These are phyloP conservation scores for Dreissena polymorpha DNA, from an alignment of 1,140 invertebrate species.

Conservation along the genomic window DNA sequence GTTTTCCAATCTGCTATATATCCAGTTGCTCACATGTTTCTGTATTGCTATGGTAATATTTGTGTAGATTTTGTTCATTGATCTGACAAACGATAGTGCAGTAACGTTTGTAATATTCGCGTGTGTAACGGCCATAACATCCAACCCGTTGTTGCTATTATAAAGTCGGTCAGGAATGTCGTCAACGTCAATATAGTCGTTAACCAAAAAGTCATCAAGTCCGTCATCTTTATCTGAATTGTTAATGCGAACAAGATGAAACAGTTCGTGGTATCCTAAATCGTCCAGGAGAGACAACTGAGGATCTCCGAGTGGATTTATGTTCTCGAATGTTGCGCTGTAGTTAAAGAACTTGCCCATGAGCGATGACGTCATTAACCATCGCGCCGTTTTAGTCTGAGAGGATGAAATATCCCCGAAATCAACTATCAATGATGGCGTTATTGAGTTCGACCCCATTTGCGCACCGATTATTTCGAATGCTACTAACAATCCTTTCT, in stretches of 20 bases:
- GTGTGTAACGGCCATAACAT: conserved; percentile 33
- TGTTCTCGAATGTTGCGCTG: conserved; percentile 66
- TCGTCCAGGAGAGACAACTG: conserved; percentile 64
- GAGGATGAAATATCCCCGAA: conserved; percentile 64
- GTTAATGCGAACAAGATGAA: conserved; percentile 61
- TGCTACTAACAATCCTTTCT: conserved; percentile 65
- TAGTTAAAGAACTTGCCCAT: conserved; percentile 65
- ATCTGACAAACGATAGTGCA: not conserved
- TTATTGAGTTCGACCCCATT: conserved; percentile 49
- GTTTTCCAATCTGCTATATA: conserved; percentile 49
- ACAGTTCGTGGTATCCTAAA: conserved; percentile 59
- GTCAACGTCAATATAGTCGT: conserved; percentile 56
- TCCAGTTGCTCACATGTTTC: conserved; percentile 19
- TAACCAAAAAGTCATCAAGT: conserved; percentile 62
- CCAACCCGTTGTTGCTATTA: conserved; percentile 55
- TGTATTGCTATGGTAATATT: conserved; percentile 2
- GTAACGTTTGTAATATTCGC: conserved; percentile 30
- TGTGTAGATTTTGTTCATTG: conserved; percentile 12
- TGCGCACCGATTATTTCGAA: conserved; percentile 65
- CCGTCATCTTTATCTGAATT: conserved; percentile 47
- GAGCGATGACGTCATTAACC: conserved; percentile 61
- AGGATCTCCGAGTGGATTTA: conserved; percentile 66
- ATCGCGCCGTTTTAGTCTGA: conserved; percentile 60
- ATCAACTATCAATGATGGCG: conserved; percentile 58
- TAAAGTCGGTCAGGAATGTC: conserved; percentile 60